phyloP scores from a whole-genome alignment of 2,888 invertebrate genomes.

The Eilema sororculum region DNA sequence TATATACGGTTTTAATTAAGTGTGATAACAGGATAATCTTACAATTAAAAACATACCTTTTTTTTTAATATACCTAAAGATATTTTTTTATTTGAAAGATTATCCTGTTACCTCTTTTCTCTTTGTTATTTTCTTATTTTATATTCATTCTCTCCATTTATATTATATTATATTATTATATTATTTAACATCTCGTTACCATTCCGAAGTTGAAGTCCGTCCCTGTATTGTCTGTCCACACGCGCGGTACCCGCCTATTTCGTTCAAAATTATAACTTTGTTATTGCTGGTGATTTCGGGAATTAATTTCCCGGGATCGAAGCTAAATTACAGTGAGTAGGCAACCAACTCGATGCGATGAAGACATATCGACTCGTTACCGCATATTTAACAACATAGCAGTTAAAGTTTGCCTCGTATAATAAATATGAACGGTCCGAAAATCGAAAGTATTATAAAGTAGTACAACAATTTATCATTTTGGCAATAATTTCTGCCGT shows the following conservation, averaged over 20 bases:
- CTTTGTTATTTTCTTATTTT: neutral
- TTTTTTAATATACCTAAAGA: neutral
- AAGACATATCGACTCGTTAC: constrained; percentile 37
- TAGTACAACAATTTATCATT: neutral
- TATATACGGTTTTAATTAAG: too few species aligned
- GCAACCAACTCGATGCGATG: constrained; percentile 37
- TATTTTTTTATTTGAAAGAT: too few species aligned
- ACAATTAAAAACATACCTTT: too few species aligned
- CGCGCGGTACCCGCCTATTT: constrained; percentile 72
- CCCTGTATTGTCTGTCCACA: constrained; percentile 67
- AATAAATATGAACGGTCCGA: constrained; percentile 4
- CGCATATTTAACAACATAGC: constrained; percentile 31
- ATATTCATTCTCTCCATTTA: neutral
- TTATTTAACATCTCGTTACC: constrained; percentile 30
- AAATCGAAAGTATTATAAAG: neutral
- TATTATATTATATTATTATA: too few species aligned
- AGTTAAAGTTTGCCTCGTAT: constrained; percentile 13
- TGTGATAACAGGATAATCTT: too few species aligned
- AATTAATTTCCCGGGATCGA: constrained; percentile 85
- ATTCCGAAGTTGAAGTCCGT: constrained; percentile 52
- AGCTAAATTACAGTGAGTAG: constrained; percentile 75
- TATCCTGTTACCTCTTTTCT: too few species aligned
- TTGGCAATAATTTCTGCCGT: neutral
- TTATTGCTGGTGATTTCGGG: constrained; percentile 81
- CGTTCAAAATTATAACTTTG: constrained; percentile 83